Evolutionary conservation across 2,797 vertebrate species (phyloP), one percentile per base, ranked within the genome.

Genomic region (Valencia hispanica): DNA sequence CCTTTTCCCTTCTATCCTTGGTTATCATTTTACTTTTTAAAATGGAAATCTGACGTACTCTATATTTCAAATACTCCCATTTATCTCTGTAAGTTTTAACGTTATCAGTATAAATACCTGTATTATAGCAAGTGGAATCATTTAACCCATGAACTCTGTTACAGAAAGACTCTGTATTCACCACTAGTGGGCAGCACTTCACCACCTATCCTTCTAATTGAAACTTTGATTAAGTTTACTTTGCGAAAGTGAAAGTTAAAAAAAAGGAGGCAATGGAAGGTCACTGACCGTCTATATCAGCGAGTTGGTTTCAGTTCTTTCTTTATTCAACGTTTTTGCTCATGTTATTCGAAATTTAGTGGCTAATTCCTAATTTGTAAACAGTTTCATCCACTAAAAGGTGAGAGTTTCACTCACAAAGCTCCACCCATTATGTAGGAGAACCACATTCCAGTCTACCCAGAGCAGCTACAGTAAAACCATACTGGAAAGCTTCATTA

Each of bases 371-470:
- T 41, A 6, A 15, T 66, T 66, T 66, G 25, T 6, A 39, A 41
- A 41, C 25, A 66, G 22, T 12, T 66, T 39, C 5, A 15, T 66
- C 12, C 36, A 66, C 12, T n/a, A 66, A 41, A 41, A 41, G 11
- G 36, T n/a, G 22, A 41, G 36, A 10, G 63, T 6, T 66, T 66
- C 36, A 39, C 36, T 66, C 63, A n/a, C 17, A 12, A 5, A 20
- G 10, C 68, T 70, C 45, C 47, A 34, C 68, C 30, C 17, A 25
- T 30, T 34, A 34, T 34, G 17, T 34, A 36, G 68, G 41, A 34
- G 68, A 34, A 51, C 30, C 47, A 70, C 30, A 70, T 70, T 70
- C 69, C 47, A 70, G 47, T n/a, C 47, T 70, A 1, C 20, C 18
- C 32, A 10, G 45, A 45, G n/a, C 8, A 36, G 4, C 12, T 20